Percentiles rank a stretch among this genome's conserved stretches.
phyloP scores from a whole-genome alignment of 1,140 invertebrate genomes.

The Drosophila elegans region DNA sequence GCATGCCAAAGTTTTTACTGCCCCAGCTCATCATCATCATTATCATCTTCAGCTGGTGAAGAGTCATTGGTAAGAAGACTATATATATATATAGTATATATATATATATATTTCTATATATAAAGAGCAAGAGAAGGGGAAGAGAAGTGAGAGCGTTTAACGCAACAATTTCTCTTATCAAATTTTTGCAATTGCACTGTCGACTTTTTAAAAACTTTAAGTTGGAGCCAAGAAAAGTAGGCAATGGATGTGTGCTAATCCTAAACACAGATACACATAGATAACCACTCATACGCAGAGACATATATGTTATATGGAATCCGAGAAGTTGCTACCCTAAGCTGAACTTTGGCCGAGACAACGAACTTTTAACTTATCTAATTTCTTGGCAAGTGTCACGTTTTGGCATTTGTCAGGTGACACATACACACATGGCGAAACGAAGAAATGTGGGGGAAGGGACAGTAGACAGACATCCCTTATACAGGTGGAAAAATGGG shows the following conservation, averaged over 20 bases:
- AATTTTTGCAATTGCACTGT: conserved; percentile 40
- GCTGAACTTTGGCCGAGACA: conserved; percentile 45
- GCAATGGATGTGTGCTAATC: conserved; percentile 1
- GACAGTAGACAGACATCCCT: conserved; percentile 12
- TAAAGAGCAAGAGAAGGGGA: too few relatives aligned
- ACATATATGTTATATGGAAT: conserved; percentile 1
- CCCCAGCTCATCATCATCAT: conserved; percentile 42
- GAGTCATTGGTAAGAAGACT: background rate
- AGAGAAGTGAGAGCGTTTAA: conserved; percentile 34
- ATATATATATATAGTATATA: conserved; percentile 1
- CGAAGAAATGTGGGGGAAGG: background rate
- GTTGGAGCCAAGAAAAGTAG: conserved; percentile 20
- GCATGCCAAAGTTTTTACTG: conserved; percentile 54
- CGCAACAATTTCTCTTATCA: conserved; percentile 44
- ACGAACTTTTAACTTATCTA: conserved; percentile 80
- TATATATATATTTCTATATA: background rate
- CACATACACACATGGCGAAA: conserved; percentile 38
- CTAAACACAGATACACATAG: background rate
- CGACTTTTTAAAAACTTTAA: conserved; percentile 25
- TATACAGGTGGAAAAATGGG: conserved; percentile 1
- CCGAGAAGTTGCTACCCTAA: conserved; percentile 38
- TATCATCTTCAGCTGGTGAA: conserved; percentile 14
- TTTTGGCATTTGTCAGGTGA: conserved; percentile 81
- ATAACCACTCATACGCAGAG: background rate
- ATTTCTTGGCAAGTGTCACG: conserved; percentile 83